Percentiles rank a stretch among this genome's conserved stretches.
These are phyloP conservation scores for Drosophila malerkotliana DNA, from an alignment of 1,140 invertebrate genomes.

Conservation along the genomic window DNA sequence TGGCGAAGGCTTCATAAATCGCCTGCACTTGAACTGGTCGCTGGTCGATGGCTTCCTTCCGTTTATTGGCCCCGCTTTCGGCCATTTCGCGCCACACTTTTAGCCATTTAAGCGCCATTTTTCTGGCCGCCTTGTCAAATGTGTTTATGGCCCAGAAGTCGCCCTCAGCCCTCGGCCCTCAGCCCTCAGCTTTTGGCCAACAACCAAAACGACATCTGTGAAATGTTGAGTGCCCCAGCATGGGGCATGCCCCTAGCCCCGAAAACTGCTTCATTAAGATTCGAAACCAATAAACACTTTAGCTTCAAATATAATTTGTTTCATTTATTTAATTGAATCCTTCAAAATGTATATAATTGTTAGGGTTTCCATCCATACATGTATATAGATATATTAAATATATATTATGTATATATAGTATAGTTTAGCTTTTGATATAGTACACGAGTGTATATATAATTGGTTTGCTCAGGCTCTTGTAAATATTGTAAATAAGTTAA, in stretches of 20 bases:
- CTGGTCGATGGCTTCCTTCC: conserved; percentile 37
- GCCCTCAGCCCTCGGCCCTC: neutral
- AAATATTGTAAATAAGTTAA: conserved; percentile 51
- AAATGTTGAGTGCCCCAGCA: conserved; percentile 6
- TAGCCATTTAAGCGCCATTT: conserved; percentile 49
- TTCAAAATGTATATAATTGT: conserved; percentile 73
- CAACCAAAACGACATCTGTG: conserved; percentile 23
- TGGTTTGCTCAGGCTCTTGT: conserved; percentile 46
- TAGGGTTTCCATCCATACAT: conserved; percentile 40
- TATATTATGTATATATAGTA: conserved; percentile 20
- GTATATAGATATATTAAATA: conserved; percentile 45
- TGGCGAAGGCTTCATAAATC: conserved; percentile 33
- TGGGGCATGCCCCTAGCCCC: neutral
- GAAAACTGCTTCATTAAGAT: conserved; percentile 9
- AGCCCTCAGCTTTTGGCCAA: neutral
- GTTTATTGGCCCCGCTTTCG: conserved; percentile 44
- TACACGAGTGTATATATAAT: conserved; percentile 41
- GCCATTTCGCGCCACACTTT: conserved; percentile 9
- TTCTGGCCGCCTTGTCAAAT: conserved; percentile 51
- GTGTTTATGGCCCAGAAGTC: conserved; percentile 59
- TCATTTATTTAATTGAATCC: conserved; percentile 59
- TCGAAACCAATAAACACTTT: conserved; percentile 11
- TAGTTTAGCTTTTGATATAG: conserved; percentile 43
- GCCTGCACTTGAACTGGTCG: conserved; percentile 44
- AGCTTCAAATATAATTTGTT: conserved; percentile 56